Conservation (phyloP, 1,140 invertebrate genomes). For the Paralvinella palmiformis region DNA sequence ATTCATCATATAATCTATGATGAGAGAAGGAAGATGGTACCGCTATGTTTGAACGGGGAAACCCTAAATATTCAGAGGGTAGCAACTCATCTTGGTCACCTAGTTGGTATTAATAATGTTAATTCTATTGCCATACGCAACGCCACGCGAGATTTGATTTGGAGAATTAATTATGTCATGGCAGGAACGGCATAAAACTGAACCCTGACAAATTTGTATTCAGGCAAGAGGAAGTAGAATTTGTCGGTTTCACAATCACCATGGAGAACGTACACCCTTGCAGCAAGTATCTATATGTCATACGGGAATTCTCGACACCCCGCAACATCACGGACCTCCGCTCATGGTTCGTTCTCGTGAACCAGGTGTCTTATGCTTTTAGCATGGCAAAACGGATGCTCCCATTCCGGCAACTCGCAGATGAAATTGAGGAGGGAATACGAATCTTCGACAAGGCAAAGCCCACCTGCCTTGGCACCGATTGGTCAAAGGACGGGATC, state of each 20-base stretch:
- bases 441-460: constrained; percentile 26
- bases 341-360: constrained; percentile 29
- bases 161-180: too few species aligned
- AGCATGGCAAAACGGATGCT: constrained; percentile 19
- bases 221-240: constrained; percentile 26
- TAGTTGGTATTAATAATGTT: too few species aligned
- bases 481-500: constrained; percentile 26
- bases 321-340: constrained; percentile 21
- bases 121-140: too few species aligned
- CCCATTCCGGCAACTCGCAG: constrained; percentile 18
- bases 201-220: constrained; percentile 32
- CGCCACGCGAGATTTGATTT: too few species aligned
- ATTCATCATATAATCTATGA: too few species aligned
- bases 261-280: constrained; percentile 19
- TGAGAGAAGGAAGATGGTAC: too few species aligned
- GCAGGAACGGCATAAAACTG: constrained; percentile 26
- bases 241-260: constrained; percentile 28
- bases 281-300: constrained; percentile 16
- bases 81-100: too few species aligned
- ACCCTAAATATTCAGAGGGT: too few species aligned
- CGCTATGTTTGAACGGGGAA: too few species aligned
- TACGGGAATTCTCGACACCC: constrained; percentile 6
- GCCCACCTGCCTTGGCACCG: constrained; percentile 26
- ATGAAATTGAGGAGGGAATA: constrained; percentile 27
- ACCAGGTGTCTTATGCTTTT: constrained; percentile 29